Evolutionary conservation across 2,113 vertebrate species (phyloP), one percentile per base, ranked within the genome.

Genomic region (Tenebrosternarchus preto): DNA sequence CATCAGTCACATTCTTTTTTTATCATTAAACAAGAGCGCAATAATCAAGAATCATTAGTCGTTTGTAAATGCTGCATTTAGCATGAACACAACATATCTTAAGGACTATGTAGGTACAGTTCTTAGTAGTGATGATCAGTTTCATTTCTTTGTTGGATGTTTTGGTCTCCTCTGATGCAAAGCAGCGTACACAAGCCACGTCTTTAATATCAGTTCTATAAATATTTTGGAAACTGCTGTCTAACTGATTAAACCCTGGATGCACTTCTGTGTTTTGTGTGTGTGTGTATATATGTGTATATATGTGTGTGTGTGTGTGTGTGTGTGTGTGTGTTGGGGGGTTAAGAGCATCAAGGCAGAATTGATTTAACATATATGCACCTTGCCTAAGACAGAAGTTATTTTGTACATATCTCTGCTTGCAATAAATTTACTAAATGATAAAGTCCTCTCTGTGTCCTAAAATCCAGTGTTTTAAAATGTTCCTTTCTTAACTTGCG

Each of bases 401-500:
- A 36, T 81, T 73, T 75, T 82, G 77, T 67, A 76, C 39, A 76
- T 55, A 73, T 22, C 83, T 80, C 80, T 80, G 83, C 77, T 72
- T 77, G 83, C 83, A 85, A 85, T 85, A 85, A 82, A 85, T 17
- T 59, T 64, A 74, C 43, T 72, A 36, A 80, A 72, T 29, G 53
- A 68, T 5, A 46, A 33, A 56, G 15, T 1, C 22, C 20, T 78
- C 8, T 5, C 12, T 43, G 66, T 70, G 68, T 78, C 31, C 53
- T 59, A 4, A 3, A 5, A 55, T 57, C 12, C 39, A 76, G 2
- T 77, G 17, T 19, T 68, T 67, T 36, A 0, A 68, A 39, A 17
- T 67, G 12, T 2, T 17, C 33, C 29, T 63, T 25, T 29, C 29
- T 2, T 63, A 63, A 63, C 24, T 25, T 63, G 17, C 2, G 8